Conservation (phyloP, 1,140 invertebrate species). For the Chelonus insularis region DNA sequence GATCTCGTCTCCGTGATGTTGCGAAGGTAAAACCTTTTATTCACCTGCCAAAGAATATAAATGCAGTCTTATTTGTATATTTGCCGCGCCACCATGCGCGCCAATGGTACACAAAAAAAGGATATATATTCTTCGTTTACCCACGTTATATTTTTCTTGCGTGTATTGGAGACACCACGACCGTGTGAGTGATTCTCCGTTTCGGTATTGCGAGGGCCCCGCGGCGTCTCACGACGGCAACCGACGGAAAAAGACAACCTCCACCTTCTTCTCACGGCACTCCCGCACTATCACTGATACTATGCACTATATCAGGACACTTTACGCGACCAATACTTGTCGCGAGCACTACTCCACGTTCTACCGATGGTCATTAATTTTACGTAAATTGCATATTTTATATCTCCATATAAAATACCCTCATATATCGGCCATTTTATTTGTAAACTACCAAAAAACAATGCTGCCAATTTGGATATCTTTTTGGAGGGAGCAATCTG, state of each 20-base stretch:
- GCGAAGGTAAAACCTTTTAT: not conserved
- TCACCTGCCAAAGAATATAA: conserved; percentile 17
- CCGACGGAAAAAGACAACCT: conserved; percentile 43
- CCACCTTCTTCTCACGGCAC: conserved; percentile 43
- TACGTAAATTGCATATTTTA: conserved; percentile 53
- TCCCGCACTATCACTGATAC: conserved; percentile 37
- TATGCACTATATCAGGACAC: conserved; percentile 26
- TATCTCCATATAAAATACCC: conserved; percentile 55
- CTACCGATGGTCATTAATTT: conserved; percentile 49
- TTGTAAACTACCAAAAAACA: conserved; percentile 60
- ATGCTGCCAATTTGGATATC: conserved; percentile 50
- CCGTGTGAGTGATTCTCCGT: conserved; percentile 31
- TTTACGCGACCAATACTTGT: conserved; percentile 18
- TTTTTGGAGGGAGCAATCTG: conserved; percentile 53
- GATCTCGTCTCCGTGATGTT: too few species aligned
- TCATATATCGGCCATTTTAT: conserved; percentile 61
- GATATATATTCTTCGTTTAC: conserved; percentile 23
- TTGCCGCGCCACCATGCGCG: conserved; percentile 42
- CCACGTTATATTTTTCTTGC: conserved; percentile 24
- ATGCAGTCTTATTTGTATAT: conserved; percentile 30
- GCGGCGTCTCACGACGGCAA: conserved; percentile 46
- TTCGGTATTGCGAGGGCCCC: conserved; percentile 35
- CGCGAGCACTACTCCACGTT: conserved; percentile 24
- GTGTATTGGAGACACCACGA: conserved; percentile 21
- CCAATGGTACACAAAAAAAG: conserved; percentile 35